Conservation (phyloP, 2,888 invertebrate species). For the Cerastoderma edule region DNA sequence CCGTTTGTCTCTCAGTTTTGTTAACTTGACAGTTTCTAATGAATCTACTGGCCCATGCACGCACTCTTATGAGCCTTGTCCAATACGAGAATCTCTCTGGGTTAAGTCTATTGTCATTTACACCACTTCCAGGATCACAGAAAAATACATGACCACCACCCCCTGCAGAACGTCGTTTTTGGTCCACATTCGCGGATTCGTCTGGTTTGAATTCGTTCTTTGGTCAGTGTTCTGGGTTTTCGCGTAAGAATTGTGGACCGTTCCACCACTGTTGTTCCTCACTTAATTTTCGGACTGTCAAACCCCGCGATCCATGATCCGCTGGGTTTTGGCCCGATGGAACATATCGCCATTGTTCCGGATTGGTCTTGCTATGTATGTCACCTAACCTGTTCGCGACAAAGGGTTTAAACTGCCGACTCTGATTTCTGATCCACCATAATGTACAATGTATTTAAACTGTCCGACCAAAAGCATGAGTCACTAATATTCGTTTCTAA, state of each 20-base stretch:
- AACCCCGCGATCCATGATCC: slow-evolving; percentile 14
- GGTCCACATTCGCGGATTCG: background rate
- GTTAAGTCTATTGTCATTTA: no score
- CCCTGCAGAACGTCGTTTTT: background rate
- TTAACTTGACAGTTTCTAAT: slow-evolving; percentile 27
- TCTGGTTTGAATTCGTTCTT: background rate
- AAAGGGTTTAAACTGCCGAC: slow-evolving; percentile 44
- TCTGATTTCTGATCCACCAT: slow-evolving; percentile 43
- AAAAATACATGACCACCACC: no score
- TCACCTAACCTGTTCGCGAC: slow-evolving; percentile 58
- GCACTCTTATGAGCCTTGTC: slow-evolving; percentile 7
- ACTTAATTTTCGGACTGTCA: background rate
- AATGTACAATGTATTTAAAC: slow-evolving; percentile 44
- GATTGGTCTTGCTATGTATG: slow-evolving; percentile 43
- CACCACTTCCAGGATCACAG: no score
- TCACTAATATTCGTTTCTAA: slow-evolving; percentile 16
- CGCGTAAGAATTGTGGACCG: slow-evolving; percentile 35
- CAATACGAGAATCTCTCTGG: slow-evolving; percentile 31
- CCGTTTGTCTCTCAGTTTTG: background rate
- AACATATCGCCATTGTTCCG: slow-evolving; percentile 41
- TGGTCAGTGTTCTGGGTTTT: slow-evolving; percentile 23
- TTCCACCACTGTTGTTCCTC: slow-evolving; percentile 30
- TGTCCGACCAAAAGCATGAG: slow-evolving; percentile 33
- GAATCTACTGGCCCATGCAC: slow-evolving; percentile 30
- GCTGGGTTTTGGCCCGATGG: slow-evolving; percentile 33